Evolutionary conservation across 2,113 vertebrate species (phyloP).

Genomic region (Petrocephalus zakoni): DNA sequence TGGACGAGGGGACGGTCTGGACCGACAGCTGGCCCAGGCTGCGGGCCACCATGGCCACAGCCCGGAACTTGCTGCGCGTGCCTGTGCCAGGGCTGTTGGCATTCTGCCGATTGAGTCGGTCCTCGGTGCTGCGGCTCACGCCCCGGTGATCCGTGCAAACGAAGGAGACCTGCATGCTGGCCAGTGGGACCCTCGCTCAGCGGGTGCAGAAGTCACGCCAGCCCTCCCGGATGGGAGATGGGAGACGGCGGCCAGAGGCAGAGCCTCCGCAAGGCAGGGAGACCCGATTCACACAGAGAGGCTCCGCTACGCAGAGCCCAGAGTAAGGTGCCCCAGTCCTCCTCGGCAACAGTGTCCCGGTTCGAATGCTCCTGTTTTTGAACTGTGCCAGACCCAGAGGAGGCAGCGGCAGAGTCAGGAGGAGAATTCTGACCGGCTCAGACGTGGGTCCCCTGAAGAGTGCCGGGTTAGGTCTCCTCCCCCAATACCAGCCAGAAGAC

Average conservation of each 20-base stretch:
- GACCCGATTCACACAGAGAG: background rate
- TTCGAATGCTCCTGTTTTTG: background rate
- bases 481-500: background rate
- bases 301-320: background rate
- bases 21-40: conserved; percentile 88
- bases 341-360: background rate
- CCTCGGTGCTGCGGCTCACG: conserved; percentile 76
- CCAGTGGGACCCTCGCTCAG: background rate
- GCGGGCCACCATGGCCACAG: conserved; percentile 90
- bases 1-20: conserved; percentile 69
- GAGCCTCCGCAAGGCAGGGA: background rate
- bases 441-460: background rate
- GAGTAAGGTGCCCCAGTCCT: background rate
- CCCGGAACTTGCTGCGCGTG: conserved; percentile 79
- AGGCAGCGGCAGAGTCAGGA: background rate
- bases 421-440: background rate
- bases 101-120: conserved; percentile 78
- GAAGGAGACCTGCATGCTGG: conserved; percentile 89
- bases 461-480: background rate
- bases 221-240: background rate
- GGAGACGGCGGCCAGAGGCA: background rate
- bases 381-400: background rate
- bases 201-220: background rate
- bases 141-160: conserved; percentile 89
- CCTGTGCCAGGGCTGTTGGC: conserved; percentile 82